These are phyloP conservation scores for Ariolimax columbianus DNA, from an alignment of 2,888 invertebrate genomes.

Conservation along the genomic window DNA sequence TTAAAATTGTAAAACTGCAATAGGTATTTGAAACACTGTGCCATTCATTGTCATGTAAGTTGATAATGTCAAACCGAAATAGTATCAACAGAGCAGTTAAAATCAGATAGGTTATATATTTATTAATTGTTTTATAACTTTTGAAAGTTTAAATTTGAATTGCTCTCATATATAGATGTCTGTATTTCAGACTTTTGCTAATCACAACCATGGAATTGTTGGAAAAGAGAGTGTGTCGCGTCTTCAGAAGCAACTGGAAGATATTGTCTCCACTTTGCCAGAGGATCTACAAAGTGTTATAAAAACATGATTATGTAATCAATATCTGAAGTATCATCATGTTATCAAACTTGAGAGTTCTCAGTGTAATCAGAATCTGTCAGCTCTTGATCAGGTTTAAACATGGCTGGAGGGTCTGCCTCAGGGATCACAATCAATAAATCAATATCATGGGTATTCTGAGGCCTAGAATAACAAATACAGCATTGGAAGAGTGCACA, in stretches of 20 bases:
- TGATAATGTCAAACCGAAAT: too few species aligned
- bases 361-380: neutral
- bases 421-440: neutral
- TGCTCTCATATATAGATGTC: neutral
- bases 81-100: neutral
- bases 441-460: neutral
- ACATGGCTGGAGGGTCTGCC: neutral
- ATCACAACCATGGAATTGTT: slow-evolving; percentile 81
- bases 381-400: neutral
- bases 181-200: slow-evolving; percentile 67
- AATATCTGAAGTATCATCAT: neutral
- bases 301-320: slow-evolving; percentile 62
- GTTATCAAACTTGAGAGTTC: neutral
- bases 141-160: neutral
- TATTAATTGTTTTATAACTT: neutral
- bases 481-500: too few species aligned
- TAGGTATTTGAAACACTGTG: too few species aligned
- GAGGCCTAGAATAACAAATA: neutral
- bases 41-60: too few species aligned
- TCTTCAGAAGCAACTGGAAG: slow-evolving; percentile 85
- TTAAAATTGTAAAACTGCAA: too few species aligned
- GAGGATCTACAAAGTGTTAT: slow-evolving; percentile 92
- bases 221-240: slow-evolving; percentile 81
- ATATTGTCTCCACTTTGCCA: slow-evolving; percentile 89
- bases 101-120: too few species aligned